Conservation (phyloP, 2,797 vertebrate species). For the Pantherophis vulpinus region DNA sequence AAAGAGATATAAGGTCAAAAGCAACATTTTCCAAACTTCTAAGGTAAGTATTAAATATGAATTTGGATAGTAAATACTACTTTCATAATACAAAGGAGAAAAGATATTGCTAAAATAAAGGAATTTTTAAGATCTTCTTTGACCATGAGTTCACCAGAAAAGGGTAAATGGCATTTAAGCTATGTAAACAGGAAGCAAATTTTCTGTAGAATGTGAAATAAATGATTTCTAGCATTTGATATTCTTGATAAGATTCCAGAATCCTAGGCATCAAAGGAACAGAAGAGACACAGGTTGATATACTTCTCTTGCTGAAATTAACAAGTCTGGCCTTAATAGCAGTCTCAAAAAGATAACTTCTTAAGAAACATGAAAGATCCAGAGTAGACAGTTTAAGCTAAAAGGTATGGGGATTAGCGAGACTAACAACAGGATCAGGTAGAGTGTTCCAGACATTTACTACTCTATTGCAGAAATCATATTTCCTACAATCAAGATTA, state of each 20-base stretch:
- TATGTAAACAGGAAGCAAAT: neutral
- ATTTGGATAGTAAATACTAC: neutral
- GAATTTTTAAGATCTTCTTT: neutral
- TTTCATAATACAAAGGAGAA: neutral
- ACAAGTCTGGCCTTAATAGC: neutral
- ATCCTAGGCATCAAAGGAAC: neutral
- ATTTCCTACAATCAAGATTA: too few species aligned
- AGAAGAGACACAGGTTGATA: neutral
- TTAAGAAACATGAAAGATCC: too few species aligned
- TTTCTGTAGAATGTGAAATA: neutral
- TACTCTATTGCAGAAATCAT: too few species aligned
- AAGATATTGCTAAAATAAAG: neutral
- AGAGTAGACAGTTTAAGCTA: too few species aligned
- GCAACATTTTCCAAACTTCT: neutral
- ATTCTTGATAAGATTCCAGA: neutral
- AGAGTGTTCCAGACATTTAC: too few species aligned
- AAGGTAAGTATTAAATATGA: neutral
- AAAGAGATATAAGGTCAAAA: neutral
- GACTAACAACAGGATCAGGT: too few species aligned
- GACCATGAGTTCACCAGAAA: neutral
- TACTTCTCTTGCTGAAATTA: neutral
- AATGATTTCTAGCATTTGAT: neutral
- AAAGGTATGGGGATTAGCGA: too few species aligned
- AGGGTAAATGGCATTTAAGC: neutral
- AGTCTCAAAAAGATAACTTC: neutral